A percentile compares a stretch with the other conserved stretches of the same genome.
phyloP scores from a whole-genome alignment of 1,140 invertebrate genomes.

The Lucilia cuprina region DNA sequence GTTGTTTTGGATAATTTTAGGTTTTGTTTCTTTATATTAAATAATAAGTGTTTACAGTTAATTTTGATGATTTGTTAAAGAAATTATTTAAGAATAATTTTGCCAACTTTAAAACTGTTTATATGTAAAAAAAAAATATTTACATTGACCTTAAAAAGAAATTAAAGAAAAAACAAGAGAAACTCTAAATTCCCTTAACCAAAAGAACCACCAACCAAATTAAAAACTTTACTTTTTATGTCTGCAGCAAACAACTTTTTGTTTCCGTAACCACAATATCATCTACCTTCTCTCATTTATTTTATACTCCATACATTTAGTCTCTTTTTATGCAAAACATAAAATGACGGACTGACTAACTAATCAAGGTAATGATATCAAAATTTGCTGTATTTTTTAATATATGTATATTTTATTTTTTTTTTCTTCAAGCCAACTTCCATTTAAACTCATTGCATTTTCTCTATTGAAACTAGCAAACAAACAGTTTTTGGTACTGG shows the following conservation, averaged over 20 bases:
- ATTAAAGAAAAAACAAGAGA: conserved; percentile 25
- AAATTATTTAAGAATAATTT: no score
- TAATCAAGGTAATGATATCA: conserved; percentile 31
- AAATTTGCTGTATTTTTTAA: neutral
- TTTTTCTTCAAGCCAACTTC: neutral
- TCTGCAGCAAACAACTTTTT: conserved; percentile 37
- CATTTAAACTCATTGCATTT: neutral
- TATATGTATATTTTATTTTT: neutral
- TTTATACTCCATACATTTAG: neutral
- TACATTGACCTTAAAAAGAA: conserved; percentile 17
- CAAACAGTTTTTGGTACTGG: neutral
- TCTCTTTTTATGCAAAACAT: neutral
- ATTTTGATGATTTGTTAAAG: no score
- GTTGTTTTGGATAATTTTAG: no score
- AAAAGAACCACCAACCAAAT: conserved; percentile 21
- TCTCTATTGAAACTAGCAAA: neutral
- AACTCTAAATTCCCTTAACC: conserved; percentile 36
- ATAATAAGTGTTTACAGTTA: no score
- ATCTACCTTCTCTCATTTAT: neutral
- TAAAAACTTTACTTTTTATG: conserved; percentile 35
- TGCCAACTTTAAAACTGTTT: no score
- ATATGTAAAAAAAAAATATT: conserved; percentile 18
- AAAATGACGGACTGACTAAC: conserved; percentile 17
- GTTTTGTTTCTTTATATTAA: no score
- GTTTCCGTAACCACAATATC: neutral